Base-by-base conservation (phyloP, 2,888 invertebrate genomes). In the Luperina nickerlii region DNA sequence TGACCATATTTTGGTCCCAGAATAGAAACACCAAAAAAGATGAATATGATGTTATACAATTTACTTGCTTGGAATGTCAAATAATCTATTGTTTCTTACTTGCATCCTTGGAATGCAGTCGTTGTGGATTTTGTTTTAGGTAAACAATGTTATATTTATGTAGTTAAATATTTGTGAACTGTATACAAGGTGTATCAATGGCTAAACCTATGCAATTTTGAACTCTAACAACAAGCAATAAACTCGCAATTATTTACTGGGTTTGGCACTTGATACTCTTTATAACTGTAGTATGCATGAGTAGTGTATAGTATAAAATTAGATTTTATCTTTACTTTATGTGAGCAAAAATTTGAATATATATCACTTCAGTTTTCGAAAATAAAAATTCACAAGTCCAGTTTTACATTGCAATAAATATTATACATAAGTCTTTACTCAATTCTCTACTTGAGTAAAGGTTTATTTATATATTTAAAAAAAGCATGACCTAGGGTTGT, bases 81-180 rank as follows among this genome's bases (percentile, higher is more conserved):
- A 24, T 79, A 42, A 66, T 63, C 15, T 69, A 67, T 82, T 82
- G 73, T 48, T 57, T 75, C 24, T 74, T 85, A 67, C 66, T 87
- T 70, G 79, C 85, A 77, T 70, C 87, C 86, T 65, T 74, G 80
- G 87, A 88, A 87, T 87, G 89, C 92, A 92, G 90, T 87, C 91
- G 88, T 62, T 92, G 89, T 82, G 92, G 92, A 91, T 90, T 89
- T 78, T 89, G 87, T 82, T 85, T 88, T 90, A 89, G 91, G 92
- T 92, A 92, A 74, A 15, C 15, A 7, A 62, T 67, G 4, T 4
- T 57, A 65, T 54, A 69, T 54, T 45, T 68, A n/a, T 81, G 18
- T 76, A 66, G 38, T 18, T 48, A 38, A 20, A n/a, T 54, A 4
- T 15, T 65, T 38, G n/a, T 68, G n/a, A 9, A 57, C 3, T 15